Conservation (phyloP, 2,797 vertebrate species). For the Glossophaga mutica region DNA sequence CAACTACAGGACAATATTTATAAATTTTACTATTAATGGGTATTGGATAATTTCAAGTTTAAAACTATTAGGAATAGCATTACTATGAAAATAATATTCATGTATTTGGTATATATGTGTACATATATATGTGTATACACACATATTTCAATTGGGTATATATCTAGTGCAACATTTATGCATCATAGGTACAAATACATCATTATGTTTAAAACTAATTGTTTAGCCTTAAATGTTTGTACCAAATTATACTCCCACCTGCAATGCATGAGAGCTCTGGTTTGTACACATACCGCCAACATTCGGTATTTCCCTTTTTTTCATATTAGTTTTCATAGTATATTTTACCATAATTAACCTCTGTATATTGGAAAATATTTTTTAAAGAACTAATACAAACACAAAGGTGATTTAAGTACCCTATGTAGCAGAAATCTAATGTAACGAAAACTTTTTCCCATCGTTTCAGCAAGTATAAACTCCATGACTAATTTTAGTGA, state of each 20-base stretch:
- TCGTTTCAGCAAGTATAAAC: not conserved
- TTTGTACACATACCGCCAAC: not conserved
- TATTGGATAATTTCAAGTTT: not conserved
- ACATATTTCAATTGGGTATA: no score
- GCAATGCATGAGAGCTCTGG: not conserved
- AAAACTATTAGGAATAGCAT: not conserved
- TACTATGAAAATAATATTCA: not conserved
- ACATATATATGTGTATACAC: not conserved
- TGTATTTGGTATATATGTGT: not conserved
- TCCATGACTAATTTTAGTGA: not conserved
- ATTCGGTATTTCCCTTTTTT: not conserved
- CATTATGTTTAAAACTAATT: not conserved
- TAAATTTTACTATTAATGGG: not conserved
- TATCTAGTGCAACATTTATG: not conserved
- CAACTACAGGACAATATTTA: not conserved
- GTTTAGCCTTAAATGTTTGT: not conserved
- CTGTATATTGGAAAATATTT: not conserved
- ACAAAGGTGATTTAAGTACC: not conserved
- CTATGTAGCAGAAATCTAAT: not conserved
- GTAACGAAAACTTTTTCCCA: not conserved
- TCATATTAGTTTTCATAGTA: not conserved
- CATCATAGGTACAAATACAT: not conserved
- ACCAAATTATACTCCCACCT: not conserved
- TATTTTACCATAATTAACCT: not conserved
- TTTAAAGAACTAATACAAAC: not conserved